These are phyloP conservation scores for Sinohyriopsis cumingii DNA, from an alignment of 2,888 invertebrate genomes.

Conservation along the genomic window DNA sequence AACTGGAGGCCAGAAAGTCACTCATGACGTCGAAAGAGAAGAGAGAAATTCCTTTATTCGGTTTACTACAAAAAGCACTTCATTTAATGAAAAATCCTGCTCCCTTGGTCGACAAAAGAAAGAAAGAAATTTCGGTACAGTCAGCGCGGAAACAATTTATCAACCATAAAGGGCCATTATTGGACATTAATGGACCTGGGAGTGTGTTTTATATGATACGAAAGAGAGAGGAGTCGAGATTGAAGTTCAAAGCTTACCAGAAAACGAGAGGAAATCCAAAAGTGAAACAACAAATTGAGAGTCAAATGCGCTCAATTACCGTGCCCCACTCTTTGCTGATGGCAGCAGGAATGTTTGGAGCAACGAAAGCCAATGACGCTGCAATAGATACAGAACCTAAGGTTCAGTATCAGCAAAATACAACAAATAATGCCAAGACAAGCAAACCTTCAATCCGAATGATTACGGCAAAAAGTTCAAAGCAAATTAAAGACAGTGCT, in stretches of 20 bases:
- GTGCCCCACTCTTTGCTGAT: conserved; percentile 41
- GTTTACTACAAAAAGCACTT: conserved; percentile 43
- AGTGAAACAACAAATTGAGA: conserved; percentile 15
- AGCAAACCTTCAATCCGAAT: neutral
- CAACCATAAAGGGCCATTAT: conserved; percentile 62
- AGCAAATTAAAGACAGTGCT: conserved; percentile 6
- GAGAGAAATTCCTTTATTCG: conserved; percentile 58
- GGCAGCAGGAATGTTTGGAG: conserved; percentile 44
- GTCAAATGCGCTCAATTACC: conserved; percentile 38
- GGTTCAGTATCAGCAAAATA: neutral
- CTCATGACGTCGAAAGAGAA: conserved; percentile 45
- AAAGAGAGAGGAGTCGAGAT: conserved; percentile 44
- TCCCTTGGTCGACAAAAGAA: conserved; percentile 30
- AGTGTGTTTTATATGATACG: conserved; percentile 68
- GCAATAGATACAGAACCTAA: conserved; percentile 22
- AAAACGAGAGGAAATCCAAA: conserved; percentile 9
- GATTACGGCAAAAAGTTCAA: no score
- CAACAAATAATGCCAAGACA: neutral
- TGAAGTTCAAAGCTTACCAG: conserved; percentile 27
- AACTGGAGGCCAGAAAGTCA: conserved; percentile 53
- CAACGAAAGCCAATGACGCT: conserved; percentile 34
- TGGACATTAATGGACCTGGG: conserved; percentile 67
- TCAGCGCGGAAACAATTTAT: conserved; percentile 59
- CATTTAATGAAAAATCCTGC: conserved; percentile 37
- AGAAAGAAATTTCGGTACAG: conserved; percentile 44